Evolutionary conservation across 2,888 invertebrate genomes (phyloP), one percentile per base, ranked within the genome.

Genomic region (Epirrhoe alternata): DNA sequence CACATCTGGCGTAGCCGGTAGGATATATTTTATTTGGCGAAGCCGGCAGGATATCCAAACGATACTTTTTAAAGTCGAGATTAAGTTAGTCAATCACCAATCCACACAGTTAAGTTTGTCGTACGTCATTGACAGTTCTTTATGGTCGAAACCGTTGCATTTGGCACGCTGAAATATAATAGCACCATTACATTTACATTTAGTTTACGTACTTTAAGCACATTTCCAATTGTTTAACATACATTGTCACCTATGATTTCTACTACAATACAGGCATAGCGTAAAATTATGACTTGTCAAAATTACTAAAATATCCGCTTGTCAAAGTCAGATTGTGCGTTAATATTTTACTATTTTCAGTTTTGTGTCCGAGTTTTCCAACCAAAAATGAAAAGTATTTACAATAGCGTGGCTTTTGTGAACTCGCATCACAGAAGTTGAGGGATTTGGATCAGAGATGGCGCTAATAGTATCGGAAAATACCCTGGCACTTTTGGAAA

Each of bases 341-440:
- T 68, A 74, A 73, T 77, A 83, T 85, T 87, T 86, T 87, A 87
- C 87, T 87, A 87, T 87, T 86, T 86, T 86, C 87, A 81, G 75
- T 80, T 87, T 86, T 85, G 74, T 65, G 54, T 65, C 69, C 72
- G 69, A 68, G 62, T 74, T 76, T 74, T 73, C 64, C 76, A 77
- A 76, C 70, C 72, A 78, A 80, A 76, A 72, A 58, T 64, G 71
- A 73, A 76, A 74, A 64, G 75, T 80, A 78, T 80, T 77, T 77
- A 80, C 77, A 79, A 66, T 72, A 68, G 67, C 58, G 52, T 54
- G 65, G 66, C 61, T 31, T 61, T 68, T 51, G 16, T 56, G 69
- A 14, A 55, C 53, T 56, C 24, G 24, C 53, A 47, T 47, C n/a
- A 17, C 12, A 52, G 30, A 8, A 45, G 8, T 50, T 45, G 12